phyloP scores from a whole-genome alignment of 2,113 vertebrate genomes.

The Gymnorhina tibicen region DNA sequence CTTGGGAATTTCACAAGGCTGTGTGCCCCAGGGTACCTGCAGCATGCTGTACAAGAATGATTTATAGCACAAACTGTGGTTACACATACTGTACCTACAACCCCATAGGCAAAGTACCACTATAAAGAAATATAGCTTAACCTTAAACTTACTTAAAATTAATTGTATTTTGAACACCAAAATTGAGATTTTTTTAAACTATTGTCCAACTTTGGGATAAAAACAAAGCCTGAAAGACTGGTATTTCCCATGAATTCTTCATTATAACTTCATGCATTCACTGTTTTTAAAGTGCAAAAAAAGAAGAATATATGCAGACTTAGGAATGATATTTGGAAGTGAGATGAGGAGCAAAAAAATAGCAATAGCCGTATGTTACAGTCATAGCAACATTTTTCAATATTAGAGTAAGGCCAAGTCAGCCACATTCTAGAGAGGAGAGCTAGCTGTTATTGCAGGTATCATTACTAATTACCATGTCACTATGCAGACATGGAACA shows the following conservation, averaged over 20 bases:
- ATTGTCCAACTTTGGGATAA: background rate
- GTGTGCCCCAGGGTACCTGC: background rate
- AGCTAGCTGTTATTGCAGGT: background rate
- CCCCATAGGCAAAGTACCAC: background rate
- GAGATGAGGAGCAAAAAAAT: background rate
- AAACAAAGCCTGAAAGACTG: background rate
- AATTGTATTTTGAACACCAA: background rate
- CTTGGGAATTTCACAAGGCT: background rate
- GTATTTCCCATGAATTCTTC: background rate
- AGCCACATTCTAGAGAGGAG: background rate
- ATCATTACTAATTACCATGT: background rate
- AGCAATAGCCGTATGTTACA: background rate
- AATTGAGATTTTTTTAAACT: background rate
- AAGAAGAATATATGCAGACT: background rate
- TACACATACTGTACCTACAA: background rate
- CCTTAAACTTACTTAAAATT: background rate
- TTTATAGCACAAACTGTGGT: background rate
- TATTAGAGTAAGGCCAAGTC: background rate
- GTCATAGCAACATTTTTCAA: background rate
- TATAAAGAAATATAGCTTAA: background rate
- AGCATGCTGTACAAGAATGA: accelerated
- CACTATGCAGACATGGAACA: background rate
- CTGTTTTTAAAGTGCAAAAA: background rate
- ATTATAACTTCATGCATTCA: background rate
- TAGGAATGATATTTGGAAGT: background rate